Base-by-base conservation (phyloP, 2,113 vertebrate species). In the Ceuthmochares aereus region DNA sequence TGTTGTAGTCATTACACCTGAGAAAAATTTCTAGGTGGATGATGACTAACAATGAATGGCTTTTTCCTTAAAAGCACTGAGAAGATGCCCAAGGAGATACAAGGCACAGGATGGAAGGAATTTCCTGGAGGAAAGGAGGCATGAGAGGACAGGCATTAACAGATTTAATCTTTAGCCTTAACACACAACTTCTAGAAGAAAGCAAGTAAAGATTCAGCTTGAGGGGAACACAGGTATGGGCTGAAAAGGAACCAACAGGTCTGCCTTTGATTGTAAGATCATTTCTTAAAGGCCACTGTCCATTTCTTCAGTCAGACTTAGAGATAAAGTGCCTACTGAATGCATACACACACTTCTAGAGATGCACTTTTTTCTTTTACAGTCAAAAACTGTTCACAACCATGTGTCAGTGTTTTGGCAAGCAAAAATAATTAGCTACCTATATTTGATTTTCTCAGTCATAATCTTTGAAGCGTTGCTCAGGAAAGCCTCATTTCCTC, bases 21-120 rank as follows among this genome's bases (percentile, higher is more conserved):
- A 88, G 92, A 73, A 94, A 90, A 54, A 75, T 77, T 90, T 84
- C 60, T 49, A 21, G 56, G 64, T 42, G 42, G 81, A 49, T 36
- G 34, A 49, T 8, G 15, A 43, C 37, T 68, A 82, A 66, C 52
- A 70, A 64, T 20, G 76, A 77, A 67, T 25, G 43, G 42, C 26
- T 52, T 9, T 45, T 86, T 72, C 64, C 56, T 75, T 54, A 60
- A 60, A 52, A 72, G 79, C 75, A 40, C 19, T 5, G 60, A 23
- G 60, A 51, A 56, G n/a, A 86, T 18, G 22, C 43, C 26, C 69
- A 78, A 72, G 80, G 60, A 89, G 60, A 69, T 20, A 87, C 14
- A 8, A 75, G 30, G 37, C 47, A 73, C 37, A 74, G 42, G 52
- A 55, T 22, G 22, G 54, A 73, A 66, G 63, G 60, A 78, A 36